These are phyloP conservation scores for Trypoxylon attenuatum DNA, from an alignment of 2,888 invertebrate species.

Conservation along the genomic window DNA sequence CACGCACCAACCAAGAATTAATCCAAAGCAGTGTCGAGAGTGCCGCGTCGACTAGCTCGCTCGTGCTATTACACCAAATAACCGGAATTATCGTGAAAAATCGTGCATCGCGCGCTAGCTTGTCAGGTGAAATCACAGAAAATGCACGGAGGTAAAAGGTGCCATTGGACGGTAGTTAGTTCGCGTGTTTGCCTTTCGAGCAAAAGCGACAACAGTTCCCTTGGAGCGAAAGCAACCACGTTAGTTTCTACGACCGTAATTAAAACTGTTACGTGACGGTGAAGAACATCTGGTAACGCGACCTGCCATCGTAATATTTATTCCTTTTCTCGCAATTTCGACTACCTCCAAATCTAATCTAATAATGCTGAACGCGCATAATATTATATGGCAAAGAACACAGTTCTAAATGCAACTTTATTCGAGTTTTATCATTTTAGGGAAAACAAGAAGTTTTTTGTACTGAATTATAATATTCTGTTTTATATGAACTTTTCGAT, in stretches of 20 bases:
- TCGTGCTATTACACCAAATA: constrained; percentile 10
- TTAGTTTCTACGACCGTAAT: constrained; percentile 53
- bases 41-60: constrained; percentile 16
- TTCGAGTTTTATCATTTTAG: too few relatives aligned
- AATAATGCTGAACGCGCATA: too few relatives aligned
- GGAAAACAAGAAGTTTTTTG: too few relatives aligned
- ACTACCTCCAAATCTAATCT: too few relatives aligned
- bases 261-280: constrained; percentile 58
- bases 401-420: too few relatives aligned
- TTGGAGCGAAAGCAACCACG: constrained; percentile 51
- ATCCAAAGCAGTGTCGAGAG: too few relatives aligned
- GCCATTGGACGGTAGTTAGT: constrained; percentile 47
- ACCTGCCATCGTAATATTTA: constrained; percentile 30
- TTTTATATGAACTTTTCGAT: too few relatives aligned
- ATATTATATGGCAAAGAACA: too few relatives aligned
- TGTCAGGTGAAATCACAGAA: not conserved
- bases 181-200: constrained; percentile 50
- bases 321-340: too few relatives aligned
- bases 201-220: constrained; percentile 51
- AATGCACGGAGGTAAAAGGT: not conserved
- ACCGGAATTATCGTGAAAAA: constrained; percentile 14
- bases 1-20: too few relatives aligned
- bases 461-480: too few relatives aligned
- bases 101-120: not conserved
- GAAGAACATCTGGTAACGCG: constrained; percentile 17